Evolutionary conservation across 2,888 invertebrate species (phyloP).

Genomic region (Ptychoptera albimana): DNA sequence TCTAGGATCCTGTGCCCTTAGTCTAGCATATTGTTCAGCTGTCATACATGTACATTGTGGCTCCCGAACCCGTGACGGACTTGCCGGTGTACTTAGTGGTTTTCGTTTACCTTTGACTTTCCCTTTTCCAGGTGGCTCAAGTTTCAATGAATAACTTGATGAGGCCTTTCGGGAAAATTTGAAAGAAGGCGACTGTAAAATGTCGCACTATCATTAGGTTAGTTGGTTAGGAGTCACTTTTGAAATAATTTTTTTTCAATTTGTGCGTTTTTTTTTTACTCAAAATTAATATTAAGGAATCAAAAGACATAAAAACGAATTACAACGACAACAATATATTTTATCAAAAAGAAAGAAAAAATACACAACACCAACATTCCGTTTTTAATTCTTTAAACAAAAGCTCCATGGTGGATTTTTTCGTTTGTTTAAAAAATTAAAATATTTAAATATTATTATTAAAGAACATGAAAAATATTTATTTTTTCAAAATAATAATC

Average conservation of each 20-base stretch:
- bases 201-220: conserved; percentile 41
- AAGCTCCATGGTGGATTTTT: too few species aligned
- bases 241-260: neutral
- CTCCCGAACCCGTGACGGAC: conserved; percentile 69
- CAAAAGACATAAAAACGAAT: too few species aligned
- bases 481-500: too few species aligned
- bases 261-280: neutral
- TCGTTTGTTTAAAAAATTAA: too few species aligned
- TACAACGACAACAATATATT: too few species aligned
- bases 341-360: neutral
- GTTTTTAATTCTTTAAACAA: too few species aligned
- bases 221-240: conserved; percentile 32
- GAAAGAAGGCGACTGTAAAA: conserved; percentile 90
- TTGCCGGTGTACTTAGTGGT: conserved; percentile 84
- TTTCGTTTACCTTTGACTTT: conserved; percentile 79
- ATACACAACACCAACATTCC: too few species aligned
- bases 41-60: conserved; percentile 94
- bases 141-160: conserved; percentile 88
- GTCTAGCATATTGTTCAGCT: conserved; percentile 75
- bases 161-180: conserved; percentile 96
- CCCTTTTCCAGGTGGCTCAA: conserved; percentile 78
- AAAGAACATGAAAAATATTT: too few species aligned
- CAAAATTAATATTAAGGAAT: neutral
- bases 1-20: conserved; percentile 70
- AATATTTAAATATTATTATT: too few species aligned